Evolutionary conservation across 2,888 invertebrate species (phyloP).

Genomic region (Hipparchia sbordonii): DNA sequence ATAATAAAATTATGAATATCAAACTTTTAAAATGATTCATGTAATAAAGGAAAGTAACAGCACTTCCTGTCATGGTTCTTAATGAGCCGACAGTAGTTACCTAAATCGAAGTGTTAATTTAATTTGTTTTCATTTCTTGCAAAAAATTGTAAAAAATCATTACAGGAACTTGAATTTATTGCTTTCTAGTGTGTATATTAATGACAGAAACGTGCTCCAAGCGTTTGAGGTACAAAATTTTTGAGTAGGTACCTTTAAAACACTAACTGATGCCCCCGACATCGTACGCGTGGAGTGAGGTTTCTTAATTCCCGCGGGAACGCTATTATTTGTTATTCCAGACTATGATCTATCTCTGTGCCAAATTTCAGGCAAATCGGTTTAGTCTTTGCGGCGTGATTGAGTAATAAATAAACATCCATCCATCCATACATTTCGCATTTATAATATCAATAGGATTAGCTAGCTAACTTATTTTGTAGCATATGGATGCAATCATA

Average conservation of each 20-base stretch:
- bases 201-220: neutral
- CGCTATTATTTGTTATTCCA: too few species aligned
- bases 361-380: too few species aligned
- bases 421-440: too few species aligned
- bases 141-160: neutral
- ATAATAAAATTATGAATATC: neutral
- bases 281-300: too few species aligned
- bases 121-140: constrained; percentile 7
- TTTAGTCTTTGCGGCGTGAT: too few species aligned
- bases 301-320: too few species aligned
- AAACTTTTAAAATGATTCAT: neutral
- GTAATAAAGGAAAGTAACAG: neutral
- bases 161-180: constrained; percentile 1
- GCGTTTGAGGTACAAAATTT: neutral
- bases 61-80: constrained; percentile 6
- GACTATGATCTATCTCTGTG: too few species aligned
- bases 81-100: constrained; percentile 1
- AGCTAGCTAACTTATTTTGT: too few species aligned
- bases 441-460: too few species aligned
- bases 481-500: too few species aligned
- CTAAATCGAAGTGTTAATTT: constrained; percentile 2
- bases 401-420: too few species aligned
- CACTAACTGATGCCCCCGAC: too few species aligned
- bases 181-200: neutral
- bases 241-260: neutral